Base-by-base conservation (phyloP, 2,888 invertebrate species). In the Drosophila anomalata region DNA sequence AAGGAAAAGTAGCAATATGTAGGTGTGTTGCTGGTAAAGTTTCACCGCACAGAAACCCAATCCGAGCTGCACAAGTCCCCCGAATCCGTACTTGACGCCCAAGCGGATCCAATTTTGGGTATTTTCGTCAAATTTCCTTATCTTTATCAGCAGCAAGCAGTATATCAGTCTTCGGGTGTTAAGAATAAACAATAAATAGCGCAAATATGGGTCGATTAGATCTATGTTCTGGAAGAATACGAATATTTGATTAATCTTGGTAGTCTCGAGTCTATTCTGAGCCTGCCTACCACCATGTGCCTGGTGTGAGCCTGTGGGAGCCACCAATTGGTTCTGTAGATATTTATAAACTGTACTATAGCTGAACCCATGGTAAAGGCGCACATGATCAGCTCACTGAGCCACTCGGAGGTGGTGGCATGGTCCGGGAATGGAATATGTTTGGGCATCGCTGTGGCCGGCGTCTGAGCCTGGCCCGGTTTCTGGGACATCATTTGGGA, bases 291-390 rank as follows among this genome's bases (percentile, higher is more conserved):
- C 94, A 99, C 94, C 67, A 97, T 95, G 89, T 97, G 96, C 87
- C 95, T 95, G 67, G 96, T 96, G 90, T 97, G 95, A 0, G 98
- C 97, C 90, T 98, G 95, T 0, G 98, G 97, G 56, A 99, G 92
- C 99, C 99, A 99, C 98, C 98, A 99, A 12, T 97, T 96, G 2
- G 98, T 98, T 79, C 97, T 95, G 90, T 99, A 99, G 39, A 99
- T 93, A 92, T 99, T 98, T 44, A 99, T 93, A 90, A 98, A 97
- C 92, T 99, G 99, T 60, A 98, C 93, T 58, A 95, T 95, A 22
- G 97, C 95, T 0, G 96, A 95, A 46, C 96, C 93, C 26, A 96
- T 91, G 0, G 96, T 95, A 90, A 97, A 97, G 11, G 95, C 92
- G 90, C 98, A 96, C 90, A 97, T 95, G 88, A 98, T 94, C 2